Percentiles rank a stretch among this genome's conserved stretches.
Conservation (phyloP, 1,140 invertebrate genomes). For the Drosophila kurseongensis region DNA sequence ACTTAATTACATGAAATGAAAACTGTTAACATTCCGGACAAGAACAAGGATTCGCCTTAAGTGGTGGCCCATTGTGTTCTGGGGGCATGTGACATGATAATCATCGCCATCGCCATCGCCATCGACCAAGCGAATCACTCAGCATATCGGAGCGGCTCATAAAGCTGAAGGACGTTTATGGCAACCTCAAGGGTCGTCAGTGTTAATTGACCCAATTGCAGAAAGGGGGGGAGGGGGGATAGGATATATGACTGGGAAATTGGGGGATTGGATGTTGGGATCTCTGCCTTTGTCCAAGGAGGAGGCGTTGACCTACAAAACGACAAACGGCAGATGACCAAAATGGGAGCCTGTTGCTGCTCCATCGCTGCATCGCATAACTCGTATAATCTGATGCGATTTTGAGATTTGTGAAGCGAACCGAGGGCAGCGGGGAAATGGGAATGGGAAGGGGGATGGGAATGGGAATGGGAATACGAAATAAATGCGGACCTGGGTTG, state of each 20-base stretch:
- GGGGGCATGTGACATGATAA: slow-evolving; percentile 70
- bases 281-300: not conserved
- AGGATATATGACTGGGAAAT: no score
- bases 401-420: slow-evolving; percentile 67
- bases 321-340: slow-evolving; percentile 28
- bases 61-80: not conserved
- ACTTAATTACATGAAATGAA: slow-evolving; percentile 83
- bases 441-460: not conserved
- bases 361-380: slow-evolving; percentile 26
- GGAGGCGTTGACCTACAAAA: slow-evolving; percentile 52
- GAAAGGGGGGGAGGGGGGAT: not conserved
- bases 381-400: slow-evolving; percentile 79
- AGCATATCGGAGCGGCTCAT: slow-evolving; percentile 36
- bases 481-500: slow-evolving; percentile 4
- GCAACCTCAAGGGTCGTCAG: slow-evolving; percentile 22
- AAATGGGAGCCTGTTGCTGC: slow-evolving; percentile 38
- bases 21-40: slow-evolving; percentile 71
- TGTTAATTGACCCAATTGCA: slow-evolving; percentile 78
- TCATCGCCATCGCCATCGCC: slow-evolving; percentile 49
- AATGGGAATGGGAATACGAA: not conserved
- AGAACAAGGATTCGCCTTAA: slow-evolving; percentile 1
- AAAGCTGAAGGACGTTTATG: slow-evolving; percentile 29
- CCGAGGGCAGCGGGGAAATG: not conserved
- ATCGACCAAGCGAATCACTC: slow-evolving; percentile 14
- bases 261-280: not conserved